Evolutionary conservation across 35 echinoderm and acorn worm species (phyloP), one percentile per base, ranked within the genome.

Genomic region (Anneissia japonica): DNA sequence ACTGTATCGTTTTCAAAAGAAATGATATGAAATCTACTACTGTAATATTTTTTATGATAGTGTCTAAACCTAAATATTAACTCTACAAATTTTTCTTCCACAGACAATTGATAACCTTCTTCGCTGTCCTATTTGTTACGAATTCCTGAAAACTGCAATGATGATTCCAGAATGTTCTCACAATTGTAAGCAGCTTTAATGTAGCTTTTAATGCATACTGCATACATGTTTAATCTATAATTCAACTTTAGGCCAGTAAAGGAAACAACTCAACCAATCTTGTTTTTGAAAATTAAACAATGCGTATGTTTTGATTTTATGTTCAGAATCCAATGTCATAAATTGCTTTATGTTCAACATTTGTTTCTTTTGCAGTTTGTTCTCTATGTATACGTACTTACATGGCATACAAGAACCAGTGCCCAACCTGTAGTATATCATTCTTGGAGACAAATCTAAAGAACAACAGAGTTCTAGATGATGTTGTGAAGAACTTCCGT

Each of bases 141-240:
- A 93, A 77, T 97, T 88, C 39, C 64, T 97, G 21, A 90, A 97
- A 43, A 93, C 90, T 39, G 87, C 95, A 32, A 97, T 97, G 95
- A 97, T 97, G 14, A 46, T 97, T 21, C 95, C 95, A 89, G 75
- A 83, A 32, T 97, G 95, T 38, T 97, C 95, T 36, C 95, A 97
- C 32, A 97, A 97, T 37, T 97, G 95, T 97, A 93, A 97, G 95
- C 90, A 39, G 16, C 23, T 16, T 37, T 77, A 6, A 41, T 46
- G 37, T 23, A 76, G 14, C 4, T 26, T 56, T 41, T 30, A 16
- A 32, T 4, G 30, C 39, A 30, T 79, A 32, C 0, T 38, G 26
- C 17, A 1, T n/a, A 32, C 29, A 35, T 76, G 35, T 39, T 86
- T 43, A 87, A 30, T 36, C 31, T 41, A 21, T 82, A 72, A 26